phyloP scores from a whole-genome alignment of 2,888 invertebrate species.

The Petrophora chlorosata region DNA sequence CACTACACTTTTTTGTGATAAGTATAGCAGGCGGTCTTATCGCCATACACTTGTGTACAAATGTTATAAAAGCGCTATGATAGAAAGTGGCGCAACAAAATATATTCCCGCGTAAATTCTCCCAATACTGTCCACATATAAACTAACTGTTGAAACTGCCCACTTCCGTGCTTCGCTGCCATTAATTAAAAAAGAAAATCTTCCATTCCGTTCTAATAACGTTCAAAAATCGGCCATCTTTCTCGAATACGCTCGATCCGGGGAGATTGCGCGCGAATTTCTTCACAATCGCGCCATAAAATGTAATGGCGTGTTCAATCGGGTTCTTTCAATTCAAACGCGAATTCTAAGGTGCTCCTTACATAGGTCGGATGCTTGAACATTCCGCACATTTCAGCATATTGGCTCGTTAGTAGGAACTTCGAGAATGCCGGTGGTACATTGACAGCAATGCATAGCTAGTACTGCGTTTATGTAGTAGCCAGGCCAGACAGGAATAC shows the following conservation, averaged over 20 bases:
- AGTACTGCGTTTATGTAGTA: background rate
- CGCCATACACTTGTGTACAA: too few species aligned
- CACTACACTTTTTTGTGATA: too few species aligned
- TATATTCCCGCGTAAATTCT: too few species aligned
- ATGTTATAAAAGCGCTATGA: too few species aligned
- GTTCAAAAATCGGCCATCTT: conserved; percentile 43
- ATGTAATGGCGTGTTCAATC: conserved; percentile 59
- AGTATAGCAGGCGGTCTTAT: too few species aligned
- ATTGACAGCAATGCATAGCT: conserved; percentile 5
- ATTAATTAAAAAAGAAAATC: conserved; percentile 45
- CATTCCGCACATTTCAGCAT: conserved; percentile 54
- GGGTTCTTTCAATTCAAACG: conserved; percentile 58
- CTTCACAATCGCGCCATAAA: conserved; percentile 55
- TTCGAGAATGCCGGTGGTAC: conserved; percentile 41
- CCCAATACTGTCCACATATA: too few species aligned
- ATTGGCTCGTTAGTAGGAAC: conserved; percentile 64
- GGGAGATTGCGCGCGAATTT: conserved; percentile 35
- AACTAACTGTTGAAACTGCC: too few species aligned
- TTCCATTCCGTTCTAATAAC: conserved; percentile 40
- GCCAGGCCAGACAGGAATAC: background rate
- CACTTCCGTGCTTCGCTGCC: conserved; percentile 21
- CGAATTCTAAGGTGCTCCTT: conserved; percentile 13
- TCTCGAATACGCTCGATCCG: conserved; percentile 37
- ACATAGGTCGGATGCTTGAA: conserved; percentile 22
- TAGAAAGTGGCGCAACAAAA: too few species aligned